Percentiles rank a stretch among this genome's conserved stretches.
phyloP scores from a whole-genome alignment of 2,888 invertebrate species.

The Yponomeuta cagnagella region DNA sequence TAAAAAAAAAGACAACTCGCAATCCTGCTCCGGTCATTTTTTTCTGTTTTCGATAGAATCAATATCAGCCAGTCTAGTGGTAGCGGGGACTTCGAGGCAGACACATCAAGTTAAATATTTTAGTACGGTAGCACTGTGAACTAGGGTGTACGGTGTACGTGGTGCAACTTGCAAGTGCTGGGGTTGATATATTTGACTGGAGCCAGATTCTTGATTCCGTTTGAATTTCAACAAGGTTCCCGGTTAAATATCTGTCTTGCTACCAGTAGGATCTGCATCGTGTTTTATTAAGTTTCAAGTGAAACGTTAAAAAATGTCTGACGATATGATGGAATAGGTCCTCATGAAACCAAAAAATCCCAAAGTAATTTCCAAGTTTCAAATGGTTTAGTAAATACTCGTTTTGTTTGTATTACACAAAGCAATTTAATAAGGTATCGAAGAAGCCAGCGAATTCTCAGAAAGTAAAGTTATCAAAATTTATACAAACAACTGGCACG shows the following conservation, averaged over 20 bases:
- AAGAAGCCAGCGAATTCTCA: neutral
- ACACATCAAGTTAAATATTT: constrained; percentile 16
- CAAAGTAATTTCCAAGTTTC: neutral
- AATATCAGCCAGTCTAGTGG: constrained; percentile 4
- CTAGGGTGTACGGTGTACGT: constrained; percentile 2
- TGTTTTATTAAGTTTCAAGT: neutral
- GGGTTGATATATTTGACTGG: neutral
- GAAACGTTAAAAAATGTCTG: neutral
- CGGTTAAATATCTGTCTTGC: neutral
- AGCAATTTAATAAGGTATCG: neutral
- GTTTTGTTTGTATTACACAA: neutral
- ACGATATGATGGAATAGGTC: neutral
- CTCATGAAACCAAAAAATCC: neutral
- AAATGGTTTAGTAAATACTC: neutral
- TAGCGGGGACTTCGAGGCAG: constrained; percentile 7
- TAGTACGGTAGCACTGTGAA: neutral
- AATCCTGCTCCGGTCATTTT: neutral
- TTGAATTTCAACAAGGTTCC: neutral
- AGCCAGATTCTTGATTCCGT: neutral
- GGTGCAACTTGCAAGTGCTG: constrained; percentile 5
- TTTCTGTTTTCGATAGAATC: constrained; percentile 12
- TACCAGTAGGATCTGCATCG: neutral
- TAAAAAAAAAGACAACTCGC: neutral
- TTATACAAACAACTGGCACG: constrained; percentile 37
- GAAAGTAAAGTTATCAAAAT: constrained; percentile 1